phyloP scores from a whole-genome alignment of 2,888 invertebrate genomes.

The Sycophila texana region DNA sequence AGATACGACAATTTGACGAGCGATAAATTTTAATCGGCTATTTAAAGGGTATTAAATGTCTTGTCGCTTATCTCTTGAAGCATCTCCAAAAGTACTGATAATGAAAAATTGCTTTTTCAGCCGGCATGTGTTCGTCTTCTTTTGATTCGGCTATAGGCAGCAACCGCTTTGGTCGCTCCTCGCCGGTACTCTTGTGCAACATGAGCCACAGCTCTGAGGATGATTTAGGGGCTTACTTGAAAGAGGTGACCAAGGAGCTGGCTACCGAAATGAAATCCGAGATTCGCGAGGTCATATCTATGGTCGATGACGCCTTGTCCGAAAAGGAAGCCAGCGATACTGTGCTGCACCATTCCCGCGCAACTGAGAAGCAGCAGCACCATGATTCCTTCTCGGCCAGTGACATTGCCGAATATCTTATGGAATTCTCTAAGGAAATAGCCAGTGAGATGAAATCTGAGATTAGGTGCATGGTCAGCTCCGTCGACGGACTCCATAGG shows the following conservation, averaged over 20 bases:
- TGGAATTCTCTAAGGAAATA: slow-evolving; percentile 87
- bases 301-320: slow-evolving; percentile 87
- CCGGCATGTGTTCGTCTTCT: slow-evolving; percentile 59
- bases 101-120: background rate
- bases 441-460: slow-evolving; percentile 88
- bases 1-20: no score
- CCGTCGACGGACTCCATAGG: slow-evolving; percentile 81
- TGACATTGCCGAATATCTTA: slow-evolving; percentile 86
- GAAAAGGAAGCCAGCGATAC: slow-evolving; percentile 81
- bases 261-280: slow-evolving; percentile 90
- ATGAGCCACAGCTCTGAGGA: slow-evolving; percentile 78
- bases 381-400: slow-evolving; percentile 84
- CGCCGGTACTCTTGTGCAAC: slow-evolving; percentile 66
- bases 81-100: no score
- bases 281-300: slow-evolving; percentile 87
- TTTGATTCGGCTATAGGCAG: slow-evolving; percentile 59
- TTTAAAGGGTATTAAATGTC: no score
- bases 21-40: no score
- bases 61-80: no score
- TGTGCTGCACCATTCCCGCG: slow-evolving; percentile 67
- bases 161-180: slow-evolving; percentile 68
- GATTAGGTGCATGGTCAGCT: slow-evolving; percentile 78
- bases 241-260: slow-evolving; percentile 86
- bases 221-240: slow-evolving; percentile 85
- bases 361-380: slow-evolving; percentile 57